These are phyloP conservation scores for Halichoeres trimaculatus DNA, from an alignment of 2,113 vertebrate genomes.

Conservation along the genomic window DNA sequence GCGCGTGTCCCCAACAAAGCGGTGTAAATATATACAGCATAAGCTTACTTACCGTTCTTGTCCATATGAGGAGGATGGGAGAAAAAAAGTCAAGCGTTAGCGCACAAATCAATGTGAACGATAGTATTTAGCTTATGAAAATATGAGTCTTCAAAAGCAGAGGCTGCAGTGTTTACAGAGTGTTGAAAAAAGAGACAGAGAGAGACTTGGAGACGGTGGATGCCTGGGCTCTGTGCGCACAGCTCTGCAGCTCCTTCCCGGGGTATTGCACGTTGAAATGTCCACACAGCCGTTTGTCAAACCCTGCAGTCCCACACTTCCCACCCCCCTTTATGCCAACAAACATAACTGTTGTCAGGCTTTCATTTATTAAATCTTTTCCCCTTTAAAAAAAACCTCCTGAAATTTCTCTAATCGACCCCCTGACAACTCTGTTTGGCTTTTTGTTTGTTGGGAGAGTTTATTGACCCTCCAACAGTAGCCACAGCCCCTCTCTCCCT, in stretches of 20 bases:
- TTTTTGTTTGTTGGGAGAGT: conserved; percentile 85
- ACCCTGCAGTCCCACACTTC: conserved; percentile 87
- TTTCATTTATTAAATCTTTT: conserved; percentile 93
- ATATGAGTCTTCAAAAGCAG: conserved; percentile 69
- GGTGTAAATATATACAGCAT: conserved; percentile 38
- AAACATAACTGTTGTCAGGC: conserved; percentile 94
- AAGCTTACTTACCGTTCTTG: conserved; percentile 77
- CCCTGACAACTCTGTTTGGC: conserved; percentile 82
- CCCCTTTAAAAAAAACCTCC: conserved; percentile 79
- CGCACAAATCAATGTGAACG: conserved; percentile 69
- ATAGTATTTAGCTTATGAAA: conserved; percentile 76
- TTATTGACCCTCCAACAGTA: conserved; percentile 90
- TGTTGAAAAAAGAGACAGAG: conserved; percentile 48
- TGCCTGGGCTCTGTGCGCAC: conserved; percentile 74
- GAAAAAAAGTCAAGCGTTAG: conserved; percentile 58
- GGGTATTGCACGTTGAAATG: conserved; percentile 84
- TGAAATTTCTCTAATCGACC: conserved; percentile 87
- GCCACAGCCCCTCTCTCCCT: conserved; percentile 81
- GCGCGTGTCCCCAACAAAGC: conserved; percentile 58
- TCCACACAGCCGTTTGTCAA: conserved; percentile 89
- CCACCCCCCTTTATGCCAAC: conserved; percentile 88
- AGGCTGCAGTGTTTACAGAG: conserved; percentile 78
- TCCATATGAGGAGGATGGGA: conserved; percentile 60
- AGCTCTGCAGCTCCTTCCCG: conserved; percentile 82
- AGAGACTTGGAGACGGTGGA: conserved; percentile 74